A percentile compares a stretch with the other conserved stretches of the same genome.
These are phyloP conservation scores for Theretra japonica DNA, from an alignment of 2,888 invertebrate genomes.

Conservation along the genomic window DNA sequence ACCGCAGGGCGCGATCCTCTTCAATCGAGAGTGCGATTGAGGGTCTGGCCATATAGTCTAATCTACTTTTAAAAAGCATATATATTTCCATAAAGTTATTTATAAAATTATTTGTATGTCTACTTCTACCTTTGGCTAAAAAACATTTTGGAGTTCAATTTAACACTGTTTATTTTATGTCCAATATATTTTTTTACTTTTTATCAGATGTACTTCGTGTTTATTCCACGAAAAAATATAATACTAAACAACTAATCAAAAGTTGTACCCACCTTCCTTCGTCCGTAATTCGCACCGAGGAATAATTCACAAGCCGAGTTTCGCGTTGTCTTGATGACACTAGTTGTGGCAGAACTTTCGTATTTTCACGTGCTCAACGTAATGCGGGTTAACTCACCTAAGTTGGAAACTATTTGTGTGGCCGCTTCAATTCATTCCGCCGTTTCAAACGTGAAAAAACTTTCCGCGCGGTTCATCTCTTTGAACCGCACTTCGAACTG, in stretches of 20 bases:
- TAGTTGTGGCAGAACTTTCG: slow-evolving; percentile 25
- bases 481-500: slow-evolving; percentile 14
- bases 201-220: too few species aligned
- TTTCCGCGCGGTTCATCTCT: slow-evolving; percentile 22
- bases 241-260: neutral
- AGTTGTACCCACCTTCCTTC: neutral
- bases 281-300: neutral
- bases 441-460: slow-evolving; percentile 18
- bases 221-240: neutral
- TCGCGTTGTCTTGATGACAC: slow-evolving; percentile 18
- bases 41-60: too few species aligned
- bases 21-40: too few species aligned
- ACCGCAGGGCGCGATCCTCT: too few species aligned
- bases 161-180: too few species aligned
- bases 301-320: slow-evolving; percentile 18
- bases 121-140: too few species aligned
- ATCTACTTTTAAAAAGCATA: too few species aligned
- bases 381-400: slow-evolving; percentile 22
- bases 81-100: too few species aligned
- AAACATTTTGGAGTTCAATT: too few species aligned
- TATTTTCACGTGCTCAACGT: slow-evolving; percentile 26
- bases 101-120: too few species aligned
- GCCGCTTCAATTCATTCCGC: slow-evolving; percentile 17
- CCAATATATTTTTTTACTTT: too few species aligned
- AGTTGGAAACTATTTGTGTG: slow-evolving; percentile 17